Evolutionary conservation across 2,888 invertebrate genomes (phyloP).

Genomic region (Cerceris rybyensis): DNA sequence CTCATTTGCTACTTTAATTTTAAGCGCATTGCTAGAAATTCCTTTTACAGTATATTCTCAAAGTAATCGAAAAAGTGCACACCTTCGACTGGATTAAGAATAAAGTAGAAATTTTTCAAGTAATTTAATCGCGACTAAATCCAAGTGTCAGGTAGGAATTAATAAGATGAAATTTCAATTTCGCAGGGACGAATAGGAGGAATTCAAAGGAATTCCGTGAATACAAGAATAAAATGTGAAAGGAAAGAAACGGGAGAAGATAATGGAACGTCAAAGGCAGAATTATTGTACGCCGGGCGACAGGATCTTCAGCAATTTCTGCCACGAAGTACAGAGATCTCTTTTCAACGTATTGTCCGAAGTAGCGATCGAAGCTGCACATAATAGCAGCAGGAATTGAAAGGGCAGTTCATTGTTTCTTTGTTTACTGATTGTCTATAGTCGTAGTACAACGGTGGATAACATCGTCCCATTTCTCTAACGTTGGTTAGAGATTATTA

Average conservation of each 20-base stretch:
- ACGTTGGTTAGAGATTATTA: background rate
- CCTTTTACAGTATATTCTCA: too few species aligned
- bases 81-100: too few species aligned
- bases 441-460: background rate
- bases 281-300: background rate
- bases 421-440: background rate
- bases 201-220: too few species aligned
- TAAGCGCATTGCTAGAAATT: too few species aligned
- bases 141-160: too few species aligned
- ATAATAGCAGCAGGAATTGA: conserved; percentile 14
- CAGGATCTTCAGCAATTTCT: conserved; percentile 6
- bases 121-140: too few species aligned
- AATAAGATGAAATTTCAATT: too few species aligned
- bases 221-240: background rate
- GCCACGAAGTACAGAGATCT: background rate
- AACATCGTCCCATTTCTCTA: too few species aligned
- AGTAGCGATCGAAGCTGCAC: conserved; percentile 1
- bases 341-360: background rate
- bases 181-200: too few species aligned
- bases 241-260: background rate
- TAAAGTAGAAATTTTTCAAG: too few species aligned
- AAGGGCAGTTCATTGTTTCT: conserved; percentile 17
- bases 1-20: too few species aligned
- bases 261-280: background rate
- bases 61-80: too few species aligned